Evolutionary conservation across 2,888 invertebrate genomes (phyloP).

Genomic region (Papilio protenor): DNA sequence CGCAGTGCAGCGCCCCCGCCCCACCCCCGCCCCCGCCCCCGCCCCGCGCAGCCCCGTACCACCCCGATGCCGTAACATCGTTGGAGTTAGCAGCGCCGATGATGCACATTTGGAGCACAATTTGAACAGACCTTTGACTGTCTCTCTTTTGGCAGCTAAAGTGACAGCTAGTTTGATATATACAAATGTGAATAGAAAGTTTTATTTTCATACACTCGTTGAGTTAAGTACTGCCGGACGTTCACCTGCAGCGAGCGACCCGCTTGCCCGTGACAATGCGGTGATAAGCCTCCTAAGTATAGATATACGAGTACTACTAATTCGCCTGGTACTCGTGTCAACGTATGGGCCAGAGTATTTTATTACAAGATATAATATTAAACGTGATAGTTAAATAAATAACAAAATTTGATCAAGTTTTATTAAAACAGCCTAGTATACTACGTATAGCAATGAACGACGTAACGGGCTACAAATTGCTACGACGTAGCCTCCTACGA

Average conservation of each 20-base stretch:
- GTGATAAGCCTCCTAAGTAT: neutral
- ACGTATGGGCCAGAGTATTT: neutral
- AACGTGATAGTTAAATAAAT: neutral
- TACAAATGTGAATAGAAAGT: slow-evolving; percentile 16
- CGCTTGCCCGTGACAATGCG: slow-evolving; percentile 10
- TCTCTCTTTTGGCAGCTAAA: neutral
- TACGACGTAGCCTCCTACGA: neutral
- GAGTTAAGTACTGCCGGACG: neutral
- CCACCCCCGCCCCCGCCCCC: slow-evolving; percentile 56
- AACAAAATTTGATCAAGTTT: neutral
- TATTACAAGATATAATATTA: neutral
- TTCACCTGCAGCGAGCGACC: slow-evolving; percentile 8
- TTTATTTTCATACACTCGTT: neutral
- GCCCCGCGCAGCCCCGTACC: slow-evolving; percentile 78
- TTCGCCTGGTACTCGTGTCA: neutral
- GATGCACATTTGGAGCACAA: slow-evolving; percentile 70
- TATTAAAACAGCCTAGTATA: neutral
- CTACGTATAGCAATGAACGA: neutral
- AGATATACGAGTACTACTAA: neutral
- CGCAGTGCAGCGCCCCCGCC: slow-evolving; percentile 73
- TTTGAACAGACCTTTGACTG: slow-evolving; percentile 45
- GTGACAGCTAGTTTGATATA: slow-evolving; percentile 6
- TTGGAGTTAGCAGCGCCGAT: slow-evolving; percentile 72
- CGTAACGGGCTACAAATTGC: neutral
- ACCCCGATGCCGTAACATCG: slow-evolving; percentile 81